Evolutionary conservation across 53 echinoderm and acorn worm genomes (phyloP).

Genomic region (Holothuria scabra): DNA sequence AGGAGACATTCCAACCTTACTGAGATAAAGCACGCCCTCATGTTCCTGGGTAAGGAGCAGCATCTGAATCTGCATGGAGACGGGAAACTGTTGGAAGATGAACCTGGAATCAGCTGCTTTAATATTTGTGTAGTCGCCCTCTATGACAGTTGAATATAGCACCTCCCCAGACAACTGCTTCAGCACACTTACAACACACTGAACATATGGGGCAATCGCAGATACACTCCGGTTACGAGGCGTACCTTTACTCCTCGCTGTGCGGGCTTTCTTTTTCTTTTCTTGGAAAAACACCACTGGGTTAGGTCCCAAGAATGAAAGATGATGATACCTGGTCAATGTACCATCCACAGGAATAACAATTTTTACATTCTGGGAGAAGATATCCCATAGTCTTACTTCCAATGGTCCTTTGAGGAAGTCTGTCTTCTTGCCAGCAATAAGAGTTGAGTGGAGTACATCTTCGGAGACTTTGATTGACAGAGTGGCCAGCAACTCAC

Average conservation of each 20-base stretch:
- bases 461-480: conserved; percentile 56
- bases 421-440: conserved; percentile 45
- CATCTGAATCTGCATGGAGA: conserved; percentile 44
- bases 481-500: conserved; percentile 69
- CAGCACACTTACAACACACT: conserved; percentile 50
- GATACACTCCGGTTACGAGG: neutral
- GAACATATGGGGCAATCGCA: conserved; percentile 11
- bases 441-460: conserved; percentile 46
- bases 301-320: conserved; percentile 59
- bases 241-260: neutral
- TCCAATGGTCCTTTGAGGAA: conserved; percentile 50
- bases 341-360: conserved; percentile 52
- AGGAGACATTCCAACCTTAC: conserved; percentile 53
- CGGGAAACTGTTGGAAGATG: conserved; percentile 29
- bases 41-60: conserved; percentile 49
- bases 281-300: conserved; percentile 73
- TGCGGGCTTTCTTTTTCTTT: neutral
- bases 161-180: conserved; percentile 51
- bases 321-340: conserved; percentile 61
- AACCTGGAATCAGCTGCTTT: conserved; percentile 48
- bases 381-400: conserved; percentile 70
- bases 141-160: conserved; percentile 51
- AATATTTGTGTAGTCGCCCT: conserved; percentile 65
- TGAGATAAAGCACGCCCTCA: conserved; percentile 65
- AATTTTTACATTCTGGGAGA: conserved; percentile 46